Evolutionary conservation across 2,888 invertebrate species (phyloP), one percentile per base, ranked within the genome.

Genomic region (Patella ulyssiponensis): DNA sequence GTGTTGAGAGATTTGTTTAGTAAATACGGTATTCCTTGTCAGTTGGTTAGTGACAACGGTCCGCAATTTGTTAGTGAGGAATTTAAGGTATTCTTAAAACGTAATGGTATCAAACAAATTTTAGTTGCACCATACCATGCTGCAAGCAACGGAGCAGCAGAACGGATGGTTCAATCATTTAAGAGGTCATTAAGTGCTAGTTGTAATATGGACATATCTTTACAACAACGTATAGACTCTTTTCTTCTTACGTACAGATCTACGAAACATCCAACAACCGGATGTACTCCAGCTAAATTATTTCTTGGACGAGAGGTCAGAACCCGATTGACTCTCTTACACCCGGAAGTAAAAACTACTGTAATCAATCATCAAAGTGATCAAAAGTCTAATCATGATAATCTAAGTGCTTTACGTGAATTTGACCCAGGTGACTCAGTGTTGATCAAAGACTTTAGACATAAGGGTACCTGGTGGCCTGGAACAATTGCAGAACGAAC

Each of bases 1-100:
- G 90, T 84, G 89, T 90, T n/a, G 92, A 91, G 11, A 90, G 88
- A 53, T 71, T 88, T 54, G 86, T 82, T 11, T 79, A 76, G 12
- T 84, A 82, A 79, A 82, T 88, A 33, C 80, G 92, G 1, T 51
- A 87, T 52, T 88, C 88, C n/a, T 75, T 79, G 53, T n/a, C 82
- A 78, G 23, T 17, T 91, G 0, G 88, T 90, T 14, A 83, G 86
- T 51, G 90, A 91, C 77, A 91, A 91, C 17, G 54, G 54, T 54
- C 54, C 54, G 1, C 54, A 54, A 54, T 54, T 54, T 54, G 54
- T 54, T 2, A 54, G 54, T 54, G 54, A 54, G 54, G 54, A 17
- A 54, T 54, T 54, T 54, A 54, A 54, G 2, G 1, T 2, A 15
- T 54, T 2, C 17, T 1, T 54, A 54, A n/a, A n/a, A 17, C 54